These are phyloP conservation scores for Eledone cirrhosa DNA, from an alignment of 2,888 invertebrate species.

Conservation along the genomic window DNA sequence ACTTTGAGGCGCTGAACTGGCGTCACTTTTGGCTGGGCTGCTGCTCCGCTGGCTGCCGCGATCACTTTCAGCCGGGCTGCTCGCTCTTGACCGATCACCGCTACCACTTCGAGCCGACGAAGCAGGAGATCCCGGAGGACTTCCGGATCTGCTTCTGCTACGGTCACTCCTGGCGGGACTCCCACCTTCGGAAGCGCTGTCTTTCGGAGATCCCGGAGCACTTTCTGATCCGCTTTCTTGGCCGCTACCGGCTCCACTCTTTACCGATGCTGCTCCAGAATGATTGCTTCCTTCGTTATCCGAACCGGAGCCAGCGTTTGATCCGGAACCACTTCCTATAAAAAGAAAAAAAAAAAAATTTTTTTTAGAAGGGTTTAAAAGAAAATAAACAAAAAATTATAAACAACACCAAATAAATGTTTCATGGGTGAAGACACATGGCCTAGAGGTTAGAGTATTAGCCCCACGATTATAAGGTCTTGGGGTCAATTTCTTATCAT, in stretches of 20 bases:
- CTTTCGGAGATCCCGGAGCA: slow-evolving; percentile 30
- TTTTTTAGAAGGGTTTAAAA: too few species aligned
- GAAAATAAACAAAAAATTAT: background rate
- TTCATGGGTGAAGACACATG: too few species aligned
- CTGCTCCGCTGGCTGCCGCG: slow-evolving; percentile 31
- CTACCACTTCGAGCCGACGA: slow-evolving; percentile 31
- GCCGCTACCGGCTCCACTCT: slow-evolving; percentile 33
- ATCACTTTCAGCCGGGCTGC: slow-evolving; percentile 15
- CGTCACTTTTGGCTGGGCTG: slow-evolving; percentile 29
- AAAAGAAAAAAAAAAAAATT: too few species aligned
- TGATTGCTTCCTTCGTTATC: slow-evolving; percentile 33
- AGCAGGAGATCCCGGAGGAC: slow-evolving; percentile 35
- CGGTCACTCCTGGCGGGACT: slow-evolving; percentile 34
- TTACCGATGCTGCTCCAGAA: slow-evolving; percentile 32
- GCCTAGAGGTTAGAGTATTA: too few species aligned
- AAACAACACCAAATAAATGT: too few species aligned
- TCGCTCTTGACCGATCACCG: slow-evolving; percentile 10
- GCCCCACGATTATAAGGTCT: too few species aligned
- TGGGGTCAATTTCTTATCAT: too few species aligned
- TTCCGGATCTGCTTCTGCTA: slow-evolving; percentile 27
- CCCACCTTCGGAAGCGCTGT: slow-evolving; percentile 30
- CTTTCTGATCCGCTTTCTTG: slow-evolving; percentile 30
- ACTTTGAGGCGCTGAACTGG: background rate
- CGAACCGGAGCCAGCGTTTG: slow-evolving; percentile 29
- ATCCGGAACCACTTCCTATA: slow-evolving; percentile 25